phyloP scores from a whole-genome alignment of 1,140 invertebrate species.

The Sipha flava region DNA sequence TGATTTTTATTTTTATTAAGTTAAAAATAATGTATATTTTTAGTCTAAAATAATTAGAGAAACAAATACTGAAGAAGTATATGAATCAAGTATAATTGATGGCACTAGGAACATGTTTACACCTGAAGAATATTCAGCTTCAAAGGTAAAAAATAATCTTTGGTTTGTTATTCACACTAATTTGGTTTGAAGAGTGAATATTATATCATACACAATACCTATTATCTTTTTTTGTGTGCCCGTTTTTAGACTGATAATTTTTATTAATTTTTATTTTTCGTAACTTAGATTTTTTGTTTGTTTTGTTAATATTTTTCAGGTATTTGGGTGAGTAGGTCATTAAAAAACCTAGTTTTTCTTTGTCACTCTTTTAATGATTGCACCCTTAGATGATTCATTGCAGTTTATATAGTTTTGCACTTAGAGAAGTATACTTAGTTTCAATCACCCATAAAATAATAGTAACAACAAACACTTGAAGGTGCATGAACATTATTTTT shows the following conservation, averaged over 20 bases:
- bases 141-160: conserved; percentile 21
- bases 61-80: conserved; percentile 1
- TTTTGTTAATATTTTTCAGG: conserved; percentile 33
- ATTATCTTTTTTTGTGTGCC: background rate
- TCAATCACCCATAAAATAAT: background rate
- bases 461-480: background rate
- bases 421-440: background rate
- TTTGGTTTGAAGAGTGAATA: conserved; percentile 26
- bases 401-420: conserved; percentile 14
- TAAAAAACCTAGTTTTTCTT: conserved; percentile 20
- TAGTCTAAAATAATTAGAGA: conserved; percentile 11
- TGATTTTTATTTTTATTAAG: background rate
- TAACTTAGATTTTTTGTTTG: conserved; percentile 31
- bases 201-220: conserved; percentile 10
- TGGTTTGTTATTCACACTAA: background rate
- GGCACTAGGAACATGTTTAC: background rate
- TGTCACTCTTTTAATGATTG: background rate
- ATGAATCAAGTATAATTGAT: background rate
- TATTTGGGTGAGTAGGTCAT: conserved; percentile 33
- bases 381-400: background rate
- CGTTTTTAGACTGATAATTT: conserved; percentile 11
- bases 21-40: background rate
- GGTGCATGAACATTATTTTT: background rate
- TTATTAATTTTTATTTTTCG: conserved; percentile 11
- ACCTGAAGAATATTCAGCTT: conserved; percentile 25